Evolutionary conservation across 2,888 invertebrate species (phyloP), one percentile per base, ranked within the genome.

Genomic region (Suillia variegata): DNA sequence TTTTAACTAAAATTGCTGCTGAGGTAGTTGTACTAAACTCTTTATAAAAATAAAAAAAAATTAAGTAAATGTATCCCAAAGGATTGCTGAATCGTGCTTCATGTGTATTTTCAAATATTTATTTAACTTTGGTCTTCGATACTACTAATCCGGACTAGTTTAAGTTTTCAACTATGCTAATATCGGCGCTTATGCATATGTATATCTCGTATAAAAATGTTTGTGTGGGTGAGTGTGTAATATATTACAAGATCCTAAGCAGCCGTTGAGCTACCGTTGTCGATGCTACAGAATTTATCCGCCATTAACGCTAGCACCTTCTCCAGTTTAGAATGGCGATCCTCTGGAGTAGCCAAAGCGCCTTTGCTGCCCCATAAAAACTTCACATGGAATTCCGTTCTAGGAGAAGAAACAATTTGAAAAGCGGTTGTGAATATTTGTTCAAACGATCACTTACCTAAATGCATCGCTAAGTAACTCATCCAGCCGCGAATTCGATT

Each of bases 331-430:
- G 87, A 85, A 78, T 94, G 92, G 61, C 96, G 85, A 75, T 95
- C 94, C 61, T 85, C 85, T 0, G 91, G 85, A 0, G 87, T 85
- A 0, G 91, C 92, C 12, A 86, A 82, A 0, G 91, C 90, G 0
- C 94, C 96, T 50, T 92, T 87, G 68, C 92, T 91, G 0, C 96
- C 96, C 94, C 95, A 96, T 52, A 96, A 83, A 77, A 96, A 93
- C 79, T 91, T 92, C 65, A 95, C 86, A 71, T 95, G 95, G 76
- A 96, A 94, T 80, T 95, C 95, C 1, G 94, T 92, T 70, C 89
- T 87, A 88, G 82, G 78, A 69, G 34, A 53, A 33, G 31, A 34
- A n/a, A n/a, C n/a, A n/a, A n/a, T n/a, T n/a, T n/a, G n/a, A n/a
- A n/a, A n/a, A n/a, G n/a, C n/a, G n/a, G n/a, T n/a, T n/a, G n/a